Conservation (phyloP, 2,888 invertebrate species). For the Disparrhopalites patrizii region DNA sequence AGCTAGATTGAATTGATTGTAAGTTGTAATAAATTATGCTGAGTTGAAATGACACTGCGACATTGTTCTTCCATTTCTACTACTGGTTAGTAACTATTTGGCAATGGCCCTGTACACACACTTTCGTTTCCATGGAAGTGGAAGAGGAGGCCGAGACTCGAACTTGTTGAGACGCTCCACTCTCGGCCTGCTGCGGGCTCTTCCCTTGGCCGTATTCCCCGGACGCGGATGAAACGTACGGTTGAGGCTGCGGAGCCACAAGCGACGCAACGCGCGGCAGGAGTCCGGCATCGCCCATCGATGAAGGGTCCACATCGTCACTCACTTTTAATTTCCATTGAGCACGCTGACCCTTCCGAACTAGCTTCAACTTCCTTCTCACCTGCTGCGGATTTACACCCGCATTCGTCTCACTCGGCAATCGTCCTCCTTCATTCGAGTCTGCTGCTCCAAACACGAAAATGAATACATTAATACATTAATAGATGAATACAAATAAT, state of each 20-base stretch:
- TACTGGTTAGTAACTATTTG: slow-evolving; percentile 37
- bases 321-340: slow-evolving; percentile 44
- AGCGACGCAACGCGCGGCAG: slow-evolving; percentile 15
- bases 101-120: slow-evolving; percentile 46
- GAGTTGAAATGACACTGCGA: too few species aligned
- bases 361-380: slow-evolving; percentile 41
- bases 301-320: not conserved
- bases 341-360: slow-evolving; percentile 45
- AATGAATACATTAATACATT: slow-evolving; percentile 12
- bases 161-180: too few species aligned
- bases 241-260: slow-evolving; percentile 10
- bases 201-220: not conserved
- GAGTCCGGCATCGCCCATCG: not conserved
- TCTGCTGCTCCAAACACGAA: too few species aligned
- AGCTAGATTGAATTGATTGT: too few species aligned
- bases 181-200: not conserved
- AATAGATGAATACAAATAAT: not conserved
- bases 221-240: not conserved
- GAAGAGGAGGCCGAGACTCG: slow-evolving; percentile 13
- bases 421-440: slow-evolving; percentile 24
- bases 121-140: slow-evolving; percentile 41
- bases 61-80: too few species aligned
- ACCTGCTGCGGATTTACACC: not conserved
- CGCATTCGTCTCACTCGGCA: not conserved
- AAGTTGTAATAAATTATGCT: too few species aligned